Evolutionary conservation across 2,888 invertebrate genomes (phyloP), one percentile per base, ranked within the genome.

Genomic region (Apomyelois bistriatella): DNA sequence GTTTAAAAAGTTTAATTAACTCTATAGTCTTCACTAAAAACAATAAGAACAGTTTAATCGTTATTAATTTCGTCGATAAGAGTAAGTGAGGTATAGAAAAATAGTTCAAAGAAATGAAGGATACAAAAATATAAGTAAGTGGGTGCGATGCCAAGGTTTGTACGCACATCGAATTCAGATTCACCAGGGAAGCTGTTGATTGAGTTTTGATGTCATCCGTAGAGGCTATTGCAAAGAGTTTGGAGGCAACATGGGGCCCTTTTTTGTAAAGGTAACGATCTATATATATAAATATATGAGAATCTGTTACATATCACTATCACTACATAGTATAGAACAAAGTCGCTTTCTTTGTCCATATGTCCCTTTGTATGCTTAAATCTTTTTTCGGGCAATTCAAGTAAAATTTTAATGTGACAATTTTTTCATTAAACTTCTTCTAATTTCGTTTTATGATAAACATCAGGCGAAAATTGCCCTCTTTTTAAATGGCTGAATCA

Each of bases 91-190:
- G n/a, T n/a, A n/a, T n/a, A n/a, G n/a, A n/a, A n/a, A n/a, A n/a
- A n/a, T n/a, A n/a, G n/a, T n/a, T n/a, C n/a, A n/a, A n/a, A n/a
- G n/a, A 22, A 22, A 22, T 22, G 3, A 22, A 22, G n/a, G n/a
- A 22, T 22, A 22, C 22, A 2, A 5, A 22, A 22, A 22, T 10
- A 1, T 36, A 36, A 36, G 12, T 12, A n/a, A 36, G 36, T 36
- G 22, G 22, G 22, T 22, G 22, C 22, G 22, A 22, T 22, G 5
- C 22, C 22, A 22, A 22, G 22, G 22, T 22, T 22, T 1, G 41
- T 59, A 74, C 72, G 71, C 71, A 67, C 68, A 74, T 75, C 62
- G 74, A 74, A 75, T 75, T 72, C 66, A 70, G 64, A 75, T 72
- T 66, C 22, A 63, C 66, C 60, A 55, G 59, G 60, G 60, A 58